These are phyloP conservation scores for Tylochromis polylepis DNA, from an alignment of 2,113 vertebrate species.

Conservation along the genomic window DNA sequence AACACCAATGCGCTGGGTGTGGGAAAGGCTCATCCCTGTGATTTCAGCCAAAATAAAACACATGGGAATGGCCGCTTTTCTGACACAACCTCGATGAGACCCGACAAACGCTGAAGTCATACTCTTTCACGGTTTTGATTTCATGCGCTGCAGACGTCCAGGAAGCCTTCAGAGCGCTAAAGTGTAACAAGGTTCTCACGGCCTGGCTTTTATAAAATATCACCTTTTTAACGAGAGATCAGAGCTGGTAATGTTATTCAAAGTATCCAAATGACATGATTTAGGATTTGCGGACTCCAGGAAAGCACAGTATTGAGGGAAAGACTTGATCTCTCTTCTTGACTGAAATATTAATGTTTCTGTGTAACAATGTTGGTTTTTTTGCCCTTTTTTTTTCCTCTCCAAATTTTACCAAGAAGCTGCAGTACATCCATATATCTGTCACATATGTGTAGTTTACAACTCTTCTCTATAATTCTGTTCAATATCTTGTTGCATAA, in stretches of 20 bases:
- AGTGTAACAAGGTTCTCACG: not conserved
- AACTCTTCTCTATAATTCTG: not conserved
- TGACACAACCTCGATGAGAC: not conserved
- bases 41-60: not conserved
- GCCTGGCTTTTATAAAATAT: not conserved
- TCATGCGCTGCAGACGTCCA: not conserved
- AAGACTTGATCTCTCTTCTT: not conserved
- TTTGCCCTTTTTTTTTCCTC: not conserved
- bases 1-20: not conserved
- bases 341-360: not conserved
- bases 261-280: not conserved
- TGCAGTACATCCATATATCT: not conserved
- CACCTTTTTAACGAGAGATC: not conserved
- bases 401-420: not conserved
- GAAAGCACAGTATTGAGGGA: not conserved
- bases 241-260: not conserved
- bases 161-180: not conserved
- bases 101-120: not conserved
- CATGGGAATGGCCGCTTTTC: not conserved
- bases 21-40: not conserved
- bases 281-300: not conserved
- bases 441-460: not conserved
- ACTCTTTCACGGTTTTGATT: not conserved
- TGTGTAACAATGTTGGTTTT: not conserved
- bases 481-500: not conserved